Percentiles rank a stretch among this genome's conserved stretches.
phyloP scores from a whole-genome alignment of 2,888 invertebrate genomes.

The Himalopsyche japonica region DNA sequence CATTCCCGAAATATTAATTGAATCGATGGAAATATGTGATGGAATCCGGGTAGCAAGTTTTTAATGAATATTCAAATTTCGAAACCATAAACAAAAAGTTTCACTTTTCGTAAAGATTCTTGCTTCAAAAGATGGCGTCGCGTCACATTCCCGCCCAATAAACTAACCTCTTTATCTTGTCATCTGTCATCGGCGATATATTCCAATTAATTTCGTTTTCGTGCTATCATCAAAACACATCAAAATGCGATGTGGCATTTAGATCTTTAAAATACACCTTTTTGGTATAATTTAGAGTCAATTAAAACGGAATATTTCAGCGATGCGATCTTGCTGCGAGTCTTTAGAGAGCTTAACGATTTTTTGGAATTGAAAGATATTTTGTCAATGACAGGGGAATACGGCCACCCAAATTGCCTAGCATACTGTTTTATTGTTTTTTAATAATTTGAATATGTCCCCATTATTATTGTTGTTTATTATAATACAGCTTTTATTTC shows the following conservation, averaged over 20 bases:
- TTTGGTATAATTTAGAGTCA: background rate
- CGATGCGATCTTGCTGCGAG: background rate
- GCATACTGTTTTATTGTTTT: background rate
- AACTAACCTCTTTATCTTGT: background rate
- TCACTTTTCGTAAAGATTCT: background rate
- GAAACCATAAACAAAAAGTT: background rate
- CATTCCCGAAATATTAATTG: no score
- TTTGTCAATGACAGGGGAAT: background rate
- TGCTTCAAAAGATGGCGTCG: background rate
- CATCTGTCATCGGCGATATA: background rate
- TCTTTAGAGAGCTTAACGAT: background rate
- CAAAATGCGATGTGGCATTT: background rate
- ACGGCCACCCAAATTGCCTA: background rate
- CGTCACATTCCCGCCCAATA: background rate
- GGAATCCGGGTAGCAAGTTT: no score
- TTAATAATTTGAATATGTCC: background rate
- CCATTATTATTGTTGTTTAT: no score
- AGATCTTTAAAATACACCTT: background rate
- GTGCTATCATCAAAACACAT: background rate
- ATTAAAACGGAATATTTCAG: background rate
- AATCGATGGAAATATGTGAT: no score
- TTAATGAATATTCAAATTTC: no score
- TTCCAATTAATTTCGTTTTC: background rate
- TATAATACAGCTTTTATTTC: no score
- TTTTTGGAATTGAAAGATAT: background rate